Conservation (phyloP, 2,888 invertebrate genomes). For the Pemphredon lugubris region DNA sequence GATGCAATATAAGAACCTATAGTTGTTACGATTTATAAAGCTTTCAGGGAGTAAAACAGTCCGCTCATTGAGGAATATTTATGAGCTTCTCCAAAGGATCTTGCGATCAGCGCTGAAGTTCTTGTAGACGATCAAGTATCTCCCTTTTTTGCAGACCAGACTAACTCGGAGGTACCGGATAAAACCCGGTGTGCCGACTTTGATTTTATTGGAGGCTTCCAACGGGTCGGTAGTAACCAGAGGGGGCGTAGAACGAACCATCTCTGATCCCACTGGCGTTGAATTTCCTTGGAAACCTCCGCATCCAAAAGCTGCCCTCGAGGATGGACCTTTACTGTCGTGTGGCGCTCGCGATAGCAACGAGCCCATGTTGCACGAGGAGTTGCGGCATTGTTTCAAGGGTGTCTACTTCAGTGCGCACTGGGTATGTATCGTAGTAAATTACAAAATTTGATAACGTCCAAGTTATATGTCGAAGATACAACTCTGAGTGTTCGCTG, state of each 20-base stretch:
- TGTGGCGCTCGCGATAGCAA: constrained; percentile 78
- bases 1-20: no score
- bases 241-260: constrained; percentile 85
- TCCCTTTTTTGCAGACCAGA: constrained; percentile 84
- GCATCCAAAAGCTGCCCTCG: constrained; percentile 79
- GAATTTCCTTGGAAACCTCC: constrained; percentile 91
- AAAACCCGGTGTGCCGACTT: constrained; percentile 88
- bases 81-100: no score
- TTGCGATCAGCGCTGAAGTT: constrained; percentile 23
- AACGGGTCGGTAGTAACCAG: constrained; percentile 87
- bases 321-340: constrained; percentile 77
- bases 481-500: no score
- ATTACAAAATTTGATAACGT: no score
- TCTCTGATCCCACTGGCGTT: constrained; percentile 86
- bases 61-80: no score
- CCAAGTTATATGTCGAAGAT: no score
- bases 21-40: background rate
- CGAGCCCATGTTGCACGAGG: constrained; percentile 82
- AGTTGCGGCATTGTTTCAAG: constrained; percentile 85
- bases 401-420: constrained; percentile 94
- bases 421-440: constrained; percentile 91
- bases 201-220: constrained; percentile 86
- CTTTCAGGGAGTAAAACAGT: no score
- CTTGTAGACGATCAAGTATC: constrained; percentile 27
- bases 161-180: constrained; percentile 90